Base-by-base conservation (phyloP, 2,888 invertebrate species). In the Erpobdella octoculata region DNA sequence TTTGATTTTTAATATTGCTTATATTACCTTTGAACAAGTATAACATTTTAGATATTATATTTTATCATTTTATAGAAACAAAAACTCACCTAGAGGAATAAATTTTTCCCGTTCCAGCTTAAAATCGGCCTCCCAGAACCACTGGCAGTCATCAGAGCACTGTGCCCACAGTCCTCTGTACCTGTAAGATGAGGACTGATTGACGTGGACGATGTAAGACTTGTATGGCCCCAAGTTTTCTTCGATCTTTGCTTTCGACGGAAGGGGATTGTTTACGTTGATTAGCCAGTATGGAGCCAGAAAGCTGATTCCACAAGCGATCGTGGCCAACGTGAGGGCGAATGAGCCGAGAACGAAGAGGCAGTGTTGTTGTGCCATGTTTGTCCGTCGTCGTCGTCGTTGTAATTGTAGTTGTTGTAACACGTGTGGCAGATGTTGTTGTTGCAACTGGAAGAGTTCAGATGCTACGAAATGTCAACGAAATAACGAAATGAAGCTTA, bases 141-240 rank as follows among this genome's bases (percentile, higher is more conserved):
- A 72, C 70, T 72, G 72, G 36, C 72, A 72, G 37, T 37, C 70
- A 18, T 58, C 65, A 4, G 53, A 48, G 53, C 72, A 72, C 58
- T 72, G 72, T 8, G 72, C 72, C 72, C 72, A 72, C n/a, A 72
- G 70, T 18, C 72, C 72, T 21, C 72, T 31, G 69, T 69, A 69
- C 58, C 33, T 69, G 69, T 35, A 69, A 21, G 28, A 25, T 28
- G n/a, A 64, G 25, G 28, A 41, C 62, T 71, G 41, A 59, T 59
- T 33, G 2, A 62, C 36, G 31, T 15, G 53, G 28, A 53, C 6
- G 31, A 72, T 70, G 65, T 72, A 72, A 25, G 64, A 25, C 64
- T 70, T 37, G 31, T 28, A 28, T 31, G 15, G 18, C 28, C 25
- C 62, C 25, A 68, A 46, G 53, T 38, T 65, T 0, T 37, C 5